phyloP scores from a whole-genome alignment of 2,888 invertebrate genomes.

The Phytoseiulus persimilis region DNA sequence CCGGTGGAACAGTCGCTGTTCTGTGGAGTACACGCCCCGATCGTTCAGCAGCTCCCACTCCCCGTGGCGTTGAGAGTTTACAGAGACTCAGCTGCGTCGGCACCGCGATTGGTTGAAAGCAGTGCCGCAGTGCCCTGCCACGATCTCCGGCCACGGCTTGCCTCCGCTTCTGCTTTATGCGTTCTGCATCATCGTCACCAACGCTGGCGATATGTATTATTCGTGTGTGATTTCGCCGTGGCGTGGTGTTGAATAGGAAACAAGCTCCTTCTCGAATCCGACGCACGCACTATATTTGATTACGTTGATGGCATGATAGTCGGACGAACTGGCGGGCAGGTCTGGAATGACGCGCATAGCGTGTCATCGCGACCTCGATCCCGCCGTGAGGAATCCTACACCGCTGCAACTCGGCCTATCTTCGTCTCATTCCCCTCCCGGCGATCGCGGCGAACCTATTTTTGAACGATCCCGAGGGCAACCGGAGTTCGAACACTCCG shows the following conservation, averaged over 20 bases:
- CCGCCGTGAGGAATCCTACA: neutral
- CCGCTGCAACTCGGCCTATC: neutral
- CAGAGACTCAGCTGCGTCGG: neutral
- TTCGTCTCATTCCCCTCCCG: neutral
- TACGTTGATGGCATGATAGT: neutral
- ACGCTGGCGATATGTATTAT: neutral
- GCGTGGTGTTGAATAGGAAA: neutral
- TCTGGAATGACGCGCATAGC: neutral
- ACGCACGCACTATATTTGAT: constrained; percentile 5
- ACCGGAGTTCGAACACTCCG: neutral
- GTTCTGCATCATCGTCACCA: neutral
- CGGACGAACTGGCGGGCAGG: neutral
- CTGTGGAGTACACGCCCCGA: neutral
- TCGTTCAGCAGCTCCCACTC: no score
- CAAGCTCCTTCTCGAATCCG: neutral
- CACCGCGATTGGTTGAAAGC: neutral
- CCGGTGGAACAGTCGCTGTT: neutral
- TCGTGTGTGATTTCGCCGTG: neutral
- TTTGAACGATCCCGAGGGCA: neutral
- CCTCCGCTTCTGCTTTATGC: neutral
- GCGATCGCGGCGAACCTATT: neutral
- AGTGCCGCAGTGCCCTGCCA: neutral
- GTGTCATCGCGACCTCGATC: neutral
- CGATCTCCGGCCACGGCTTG: neutral
- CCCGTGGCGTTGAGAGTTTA: no score